Evolutionary conservation across 30 jellyfish, hydroid and myxozoan genomes (phyloP), one percentile per base, ranked within the genome.

Genomic region (Aurelia aurita complex sp. Pacific): DNA sequence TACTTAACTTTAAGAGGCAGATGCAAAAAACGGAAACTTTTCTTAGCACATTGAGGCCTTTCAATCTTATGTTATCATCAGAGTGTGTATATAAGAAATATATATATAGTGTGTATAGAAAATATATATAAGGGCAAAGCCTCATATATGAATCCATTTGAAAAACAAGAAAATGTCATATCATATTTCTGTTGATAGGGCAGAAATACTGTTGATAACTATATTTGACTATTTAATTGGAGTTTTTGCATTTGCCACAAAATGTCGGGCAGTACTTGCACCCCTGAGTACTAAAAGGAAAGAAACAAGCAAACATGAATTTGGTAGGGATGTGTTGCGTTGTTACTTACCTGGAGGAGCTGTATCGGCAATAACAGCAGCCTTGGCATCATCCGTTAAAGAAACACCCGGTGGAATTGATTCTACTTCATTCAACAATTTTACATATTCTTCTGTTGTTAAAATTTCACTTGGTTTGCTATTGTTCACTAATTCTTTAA

Each of bases 331-430:
- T 67, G 82, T 9, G 12, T 9, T 46, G 57, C 3, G 34, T 18
- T 71, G 19, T 5, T 10, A 69, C 18, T 50, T 51, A 83, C 92
- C 92, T 60, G 92, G 92, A 2, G 92, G 92, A 36, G 74, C 83
- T 1, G 92, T 17, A 6, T 43, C 57, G 52, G 57, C 73, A 9
- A 11, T 19, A 34, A n/a, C 50, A 51, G 33, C 74, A 16, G 23
- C 71, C 2, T 40, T 74, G 51, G 29, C 67, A 33, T 80, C 81
- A 32, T 85, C 96, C 1, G 92, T 38, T 13, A 61, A 16, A 11
- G 76, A 64, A 70, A 87, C 86, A 6, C 98, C 98, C 2, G 97
- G 97, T 14, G 98, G 98, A 15, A 92, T 77, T 69, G 98, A 94
- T 55, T 86, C 98, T 29, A 92, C 86, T 55, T 82, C 90, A 62